These are phyloP conservation scores for Pachydiplax longipennis DNA, from an alignment of 2,888 invertebrate species.

Conservation along the genomic window DNA sequence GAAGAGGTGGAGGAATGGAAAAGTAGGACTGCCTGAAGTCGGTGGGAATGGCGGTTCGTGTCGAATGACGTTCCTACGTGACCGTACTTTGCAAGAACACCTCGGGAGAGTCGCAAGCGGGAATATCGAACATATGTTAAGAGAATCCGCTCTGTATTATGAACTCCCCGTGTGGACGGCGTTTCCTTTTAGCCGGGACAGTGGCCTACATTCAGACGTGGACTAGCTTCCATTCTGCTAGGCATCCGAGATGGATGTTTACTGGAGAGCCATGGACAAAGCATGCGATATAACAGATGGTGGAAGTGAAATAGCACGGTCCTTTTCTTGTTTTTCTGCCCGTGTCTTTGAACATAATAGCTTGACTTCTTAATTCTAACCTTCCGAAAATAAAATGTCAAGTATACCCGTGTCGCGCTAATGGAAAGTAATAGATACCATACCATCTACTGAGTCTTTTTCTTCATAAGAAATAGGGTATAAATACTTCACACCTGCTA, in stretches of 20 bases:
- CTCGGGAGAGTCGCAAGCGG: neutral
- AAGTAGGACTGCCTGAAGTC: neutral
- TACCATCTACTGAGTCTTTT: too few relatives aligned
- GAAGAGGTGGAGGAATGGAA: neutral
- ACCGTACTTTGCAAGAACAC: slow-evolving; percentile 22
- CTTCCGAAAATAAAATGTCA: too few relatives aligned
- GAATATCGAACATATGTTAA: slow-evolving; percentile 6
- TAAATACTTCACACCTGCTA: too few relatives aligned
- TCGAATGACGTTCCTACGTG: slow-evolving; percentile 23
- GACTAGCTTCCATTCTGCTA: neutral
- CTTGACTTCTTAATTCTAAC: too few relatives aligned
- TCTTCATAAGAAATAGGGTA: too few relatives aligned
- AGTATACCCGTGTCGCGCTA: too few relatives aligned
- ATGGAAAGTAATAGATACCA: too few relatives aligned
- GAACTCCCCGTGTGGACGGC: neutral
- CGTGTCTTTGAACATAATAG: too few relatives aligned
- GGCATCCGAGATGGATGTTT: neutral
- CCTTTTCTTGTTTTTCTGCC: too few relatives aligned
- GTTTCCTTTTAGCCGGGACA: neutral
- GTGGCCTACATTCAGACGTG: neutral
- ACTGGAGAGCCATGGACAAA: neutral
- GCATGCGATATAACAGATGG: neutral
- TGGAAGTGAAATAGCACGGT: neutral
- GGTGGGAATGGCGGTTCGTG: slow-evolving; percentile 11
- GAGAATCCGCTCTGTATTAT: slow-evolving; percentile 10